Conservation (phyloP, 64 coral and sea anemone genomes). For the Astreopora myriophthalma region DNA sequence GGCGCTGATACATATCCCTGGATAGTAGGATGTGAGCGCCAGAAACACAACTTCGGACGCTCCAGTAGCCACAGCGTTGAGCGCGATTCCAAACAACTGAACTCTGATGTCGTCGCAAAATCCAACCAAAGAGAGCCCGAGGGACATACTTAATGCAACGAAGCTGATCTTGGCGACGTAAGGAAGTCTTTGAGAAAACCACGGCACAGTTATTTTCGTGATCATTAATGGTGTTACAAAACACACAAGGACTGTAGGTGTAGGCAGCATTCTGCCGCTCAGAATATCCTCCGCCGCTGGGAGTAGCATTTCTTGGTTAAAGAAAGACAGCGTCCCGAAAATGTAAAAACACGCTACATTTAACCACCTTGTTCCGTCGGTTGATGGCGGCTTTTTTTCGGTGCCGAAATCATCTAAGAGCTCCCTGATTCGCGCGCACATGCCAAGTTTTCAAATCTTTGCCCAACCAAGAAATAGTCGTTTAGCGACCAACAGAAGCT, state of each 20-base stretch:
- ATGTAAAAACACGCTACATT: constrained; percentile 68
- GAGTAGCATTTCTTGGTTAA: constrained; percentile 86
- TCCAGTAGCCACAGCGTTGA: constrained; percentile 83
- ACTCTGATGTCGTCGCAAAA: constrained; percentile 40
- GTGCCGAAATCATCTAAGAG: background rate
- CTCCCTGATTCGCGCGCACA: background rate
- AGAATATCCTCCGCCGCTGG: constrained; percentile 82
- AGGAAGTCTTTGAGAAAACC: constrained; percentile 83
- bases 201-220: constrained; percentile 70
- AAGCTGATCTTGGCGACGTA: constrained; percentile 50
- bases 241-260: constrained; percentile 63
- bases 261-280: constrained; percentile 69
- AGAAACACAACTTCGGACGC: constrained; percentile 66
- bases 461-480: too few species aligned
- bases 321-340: constrained; percentile 78
- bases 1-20: constrained; percentile 73
- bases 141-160: constrained; percentile 53
- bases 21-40: constrained; percentile 76
- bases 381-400: background rate
- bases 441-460: background rate
- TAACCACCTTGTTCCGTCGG: background rate
- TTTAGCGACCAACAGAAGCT: too few species aligned
- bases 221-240: constrained; percentile 74
- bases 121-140: constrained; percentile 56
- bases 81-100: constrained; percentile 68